Evolutionary conservation across 2,113 vertebrate species (phyloP).

Genomic region (Alligator mississippiensis): DNA sequence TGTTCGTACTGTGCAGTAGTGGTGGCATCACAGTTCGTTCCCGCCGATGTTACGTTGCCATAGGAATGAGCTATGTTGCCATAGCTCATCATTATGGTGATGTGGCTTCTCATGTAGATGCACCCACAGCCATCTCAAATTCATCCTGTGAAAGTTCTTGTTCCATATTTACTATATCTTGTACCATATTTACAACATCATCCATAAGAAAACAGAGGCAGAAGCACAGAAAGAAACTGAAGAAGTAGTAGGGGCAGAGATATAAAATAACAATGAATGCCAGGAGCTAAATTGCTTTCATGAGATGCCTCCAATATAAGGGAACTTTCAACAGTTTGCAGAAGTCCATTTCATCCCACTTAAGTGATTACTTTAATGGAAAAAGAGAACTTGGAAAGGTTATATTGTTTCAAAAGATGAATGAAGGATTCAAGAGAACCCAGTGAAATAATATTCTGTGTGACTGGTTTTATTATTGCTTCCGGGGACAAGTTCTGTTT

Average conservation of each 20-base stretch:
- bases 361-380: not conserved
- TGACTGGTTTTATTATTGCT: not conserved
- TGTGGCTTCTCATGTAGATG: too few species aligned
- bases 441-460: not conserved
- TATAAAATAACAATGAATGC: not conserved
- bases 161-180: not conserved
- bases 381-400: not conserved
- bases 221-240: not conserved
- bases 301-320: not conserved
- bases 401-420: not conserved
- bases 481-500: not conserved
- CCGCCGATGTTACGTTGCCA: too few species aligned
- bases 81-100: too few species aligned
- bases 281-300: not conserved
- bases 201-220: not conserved
- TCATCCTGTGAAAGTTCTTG: not conserved
- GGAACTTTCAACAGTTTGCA: not conserved
- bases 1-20: too few species aligned
- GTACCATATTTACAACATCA: not conserved
- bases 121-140: not conserved
- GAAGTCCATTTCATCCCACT: not conserved
- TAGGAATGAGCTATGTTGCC: too few species aligned
- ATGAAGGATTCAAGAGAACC: not conserved
- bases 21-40: too few species aligned
- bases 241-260: not conserved